Evolutionary conservation across 1,140 invertebrate species (phyloP).

Genomic region (Wasmannia auropunctata): DNA sequence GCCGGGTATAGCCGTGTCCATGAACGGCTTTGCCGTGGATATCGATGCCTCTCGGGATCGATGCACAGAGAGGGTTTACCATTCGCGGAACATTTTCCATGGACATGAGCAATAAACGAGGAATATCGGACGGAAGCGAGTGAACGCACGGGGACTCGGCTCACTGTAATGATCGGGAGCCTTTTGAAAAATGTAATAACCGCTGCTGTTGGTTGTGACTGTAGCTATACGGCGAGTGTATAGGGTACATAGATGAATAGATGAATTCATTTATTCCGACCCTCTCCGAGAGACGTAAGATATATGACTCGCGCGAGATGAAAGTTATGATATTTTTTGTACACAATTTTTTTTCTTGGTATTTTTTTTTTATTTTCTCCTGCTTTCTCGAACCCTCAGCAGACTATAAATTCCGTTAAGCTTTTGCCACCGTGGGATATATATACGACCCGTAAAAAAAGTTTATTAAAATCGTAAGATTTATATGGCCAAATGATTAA

Average conservation of each 20-base stretch:
- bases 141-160: background rate
- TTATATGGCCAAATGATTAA: background rate
- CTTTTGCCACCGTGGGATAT: background rate
- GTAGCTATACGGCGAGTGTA: background rate
- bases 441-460: background rate
- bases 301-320: background rate
- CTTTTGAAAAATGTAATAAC: conserved; percentile 50
- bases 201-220: background rate
- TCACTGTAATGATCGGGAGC: conserved; percentile 13
- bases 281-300: background rate
- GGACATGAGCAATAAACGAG: conserved; percentile 55
- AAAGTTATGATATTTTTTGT: conserved; percentile 5
- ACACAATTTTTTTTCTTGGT: background rate
- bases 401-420: background rate
- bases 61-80: conserved; percentile 31
- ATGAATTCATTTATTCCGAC: conserved; percentile 16
- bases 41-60: conserved; percentile 44
- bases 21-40: conserved; percentile 50
- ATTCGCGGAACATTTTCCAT: conserved; percentile 50
- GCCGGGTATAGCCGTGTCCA: conserved; percentile 54
- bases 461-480: conserved; percentile 18
- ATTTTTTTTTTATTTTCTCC: background rate
- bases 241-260: background rate
- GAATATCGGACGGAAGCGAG: conserved; percentile 37
- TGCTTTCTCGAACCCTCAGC: background rate